Evolutionary conservation across 2,113 vertebrate species (phyloP).

Genomic region (Myrmecobius fasciatus): DNA sequence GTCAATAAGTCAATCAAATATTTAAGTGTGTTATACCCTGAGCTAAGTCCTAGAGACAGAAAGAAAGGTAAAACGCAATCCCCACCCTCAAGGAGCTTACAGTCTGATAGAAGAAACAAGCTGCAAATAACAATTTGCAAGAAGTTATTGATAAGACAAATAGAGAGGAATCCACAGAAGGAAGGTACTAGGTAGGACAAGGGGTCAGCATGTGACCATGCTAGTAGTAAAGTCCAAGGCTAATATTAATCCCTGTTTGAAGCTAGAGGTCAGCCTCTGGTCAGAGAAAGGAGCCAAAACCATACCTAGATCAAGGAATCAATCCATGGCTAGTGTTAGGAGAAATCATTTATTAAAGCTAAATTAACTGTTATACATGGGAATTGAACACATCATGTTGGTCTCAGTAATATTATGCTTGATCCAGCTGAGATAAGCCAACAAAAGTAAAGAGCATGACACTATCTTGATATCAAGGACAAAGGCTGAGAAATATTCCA

Average conservation of each 20-base stretch:
- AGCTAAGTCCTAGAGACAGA: not conserved
- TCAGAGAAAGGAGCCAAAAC: not conserved
- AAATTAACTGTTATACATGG: not conserved
- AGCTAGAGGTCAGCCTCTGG: not conserved
- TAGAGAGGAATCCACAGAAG: too few relatives aligned
- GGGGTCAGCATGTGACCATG: not conserved
- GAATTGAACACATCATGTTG: not conserved
- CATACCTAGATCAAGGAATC: not conserved
- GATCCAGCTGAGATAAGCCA: not conserved
- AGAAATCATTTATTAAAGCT: not conserved
- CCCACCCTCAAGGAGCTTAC: not conserved
- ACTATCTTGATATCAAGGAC: not conserved
- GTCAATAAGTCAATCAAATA: not conserved
- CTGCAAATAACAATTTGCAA: too few relatives aligned
- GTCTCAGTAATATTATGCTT: not conserved
- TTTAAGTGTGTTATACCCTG: not conserved
- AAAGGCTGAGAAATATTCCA: not conserved
- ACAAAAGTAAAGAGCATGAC: not conserved
- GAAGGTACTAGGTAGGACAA: not conserved
- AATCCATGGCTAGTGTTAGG: not conserved
- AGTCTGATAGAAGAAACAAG: not conserved
- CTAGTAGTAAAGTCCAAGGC: not conserved
- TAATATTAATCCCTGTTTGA: not conserved
- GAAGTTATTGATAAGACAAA: not conserved
- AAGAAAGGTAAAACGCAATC: not conserved